A percentile compares a stretch with the other conserved stretches of the same genome.
Evolutionary conservation across 53 echinoderm and acorn worm species (phyloP).

Genomic region (Henricia sp.): DNA sequence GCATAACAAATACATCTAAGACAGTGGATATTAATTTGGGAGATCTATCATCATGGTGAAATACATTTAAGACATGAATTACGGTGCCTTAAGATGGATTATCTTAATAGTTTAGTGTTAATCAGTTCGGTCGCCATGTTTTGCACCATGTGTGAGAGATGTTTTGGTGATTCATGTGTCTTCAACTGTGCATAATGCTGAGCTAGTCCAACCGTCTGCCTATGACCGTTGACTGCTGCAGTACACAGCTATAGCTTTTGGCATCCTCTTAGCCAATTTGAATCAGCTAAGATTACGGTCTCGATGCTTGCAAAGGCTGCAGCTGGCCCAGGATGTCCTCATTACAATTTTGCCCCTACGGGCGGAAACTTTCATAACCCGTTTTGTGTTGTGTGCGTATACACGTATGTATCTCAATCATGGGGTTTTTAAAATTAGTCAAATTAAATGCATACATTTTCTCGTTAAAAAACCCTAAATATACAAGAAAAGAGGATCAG

Average conservation of each 20-base stretch:
- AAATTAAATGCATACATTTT: no score
- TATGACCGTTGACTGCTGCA: slow-evolving; percentile 4
- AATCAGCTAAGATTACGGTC: no score
- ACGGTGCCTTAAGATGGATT: no score
- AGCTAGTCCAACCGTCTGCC: slow-evolving; percentile 13
- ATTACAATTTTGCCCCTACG: slow-evolving; percentile 34
- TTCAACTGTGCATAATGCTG: slow-evolving; percentile 27
- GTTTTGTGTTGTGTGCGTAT: not conserved
- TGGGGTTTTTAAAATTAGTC: no score
- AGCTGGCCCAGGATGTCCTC: slow-evolving; percentile 57
- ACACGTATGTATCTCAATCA: not conserved
- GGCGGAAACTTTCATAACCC: slow-evolving; percentile 56
- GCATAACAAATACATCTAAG: no score
- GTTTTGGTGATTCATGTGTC: slow-evolving; percentile 26
- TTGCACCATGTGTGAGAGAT: slow-evolving; percentile 30
- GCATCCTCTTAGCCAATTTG: not conserved
- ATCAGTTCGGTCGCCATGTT: no score
- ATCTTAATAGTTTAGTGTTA: no score
- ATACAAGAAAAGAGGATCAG: no score
- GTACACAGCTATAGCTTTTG: slow-evolving; percentile 39
- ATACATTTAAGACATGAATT: no score
- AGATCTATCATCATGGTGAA: no score
- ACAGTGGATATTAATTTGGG: no score
- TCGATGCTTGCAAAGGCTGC: not conserved
- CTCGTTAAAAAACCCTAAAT: no score